Percentiles rank a stretch among this genome's conserved stretches.
phyloP scores from a whole-genome alignment of 2,888 invertebrate genomes.

The Pachydiplax longipennis region DNA sequence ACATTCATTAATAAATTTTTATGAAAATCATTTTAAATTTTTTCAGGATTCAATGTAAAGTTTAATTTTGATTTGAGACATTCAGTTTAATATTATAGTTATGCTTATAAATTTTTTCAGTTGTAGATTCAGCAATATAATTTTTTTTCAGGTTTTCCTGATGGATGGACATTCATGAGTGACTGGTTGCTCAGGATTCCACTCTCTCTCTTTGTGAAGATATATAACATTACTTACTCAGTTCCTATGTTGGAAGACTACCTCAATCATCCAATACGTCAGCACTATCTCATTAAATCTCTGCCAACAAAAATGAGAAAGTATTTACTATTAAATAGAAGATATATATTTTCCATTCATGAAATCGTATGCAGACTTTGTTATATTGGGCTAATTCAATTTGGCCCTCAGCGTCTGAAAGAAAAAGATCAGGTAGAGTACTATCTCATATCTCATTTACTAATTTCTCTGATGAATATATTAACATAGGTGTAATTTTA shows the following conservation, averaged over 20 bases:
- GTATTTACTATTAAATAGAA: slow-evolving; percentile 64
- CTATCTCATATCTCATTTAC: slow-evolving; percentile 4
- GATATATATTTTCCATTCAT: slow-evolving; percentile 67
- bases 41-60: too few species aligned
- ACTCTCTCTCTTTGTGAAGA: slow-evolving; percentile 71
- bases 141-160: slow-evolving; percentile 61
- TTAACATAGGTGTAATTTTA: slow-evolving; percentile 41
- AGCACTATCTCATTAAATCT: slow-evolving; percentile 69
- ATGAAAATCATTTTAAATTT: too few species aligned
- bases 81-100: too few species aligned
- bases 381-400: slow-evolving; percentile 73
- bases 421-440: slow-evolving; percentile 71
- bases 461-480: background rate
- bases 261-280: slow-evolving; percentile 71
- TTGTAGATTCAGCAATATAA: background rate
- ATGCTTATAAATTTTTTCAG: background rate
- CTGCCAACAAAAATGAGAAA: slow-evolving; percentile 65
- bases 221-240: slow-evolving; percentile 67
- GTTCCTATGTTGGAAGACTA: slow-evolving; percentile 67
- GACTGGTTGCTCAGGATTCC: slow-evolving; percentile 76
- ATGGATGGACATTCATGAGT: slow-evolving; percentile 74
- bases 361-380: slow-evolving; percentile 67
- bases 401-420: slow-evolving; percentile 69
- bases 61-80: too few species aligned
- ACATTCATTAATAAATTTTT: too few species aligned